Evolutionary conservation across 1,140 invertebrate species (phyloP).

Genomic region (Temnothorax longispinosus): DNA sequence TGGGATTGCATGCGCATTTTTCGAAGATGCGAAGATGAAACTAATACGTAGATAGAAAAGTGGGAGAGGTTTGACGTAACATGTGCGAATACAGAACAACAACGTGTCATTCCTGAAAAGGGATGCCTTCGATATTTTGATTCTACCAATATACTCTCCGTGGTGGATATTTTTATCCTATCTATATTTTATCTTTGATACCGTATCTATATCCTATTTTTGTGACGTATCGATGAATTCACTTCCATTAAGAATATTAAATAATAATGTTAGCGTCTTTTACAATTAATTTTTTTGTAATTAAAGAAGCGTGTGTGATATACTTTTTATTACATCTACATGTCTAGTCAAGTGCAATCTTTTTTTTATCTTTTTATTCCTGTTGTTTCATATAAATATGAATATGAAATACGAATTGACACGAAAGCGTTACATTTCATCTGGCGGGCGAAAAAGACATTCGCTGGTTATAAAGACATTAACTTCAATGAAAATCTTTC

Average conservation of each 20-base stretch:
- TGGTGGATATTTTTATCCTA: constrained; percentile 8
- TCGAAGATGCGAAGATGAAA: constrained; percentile 4
- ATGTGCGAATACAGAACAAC: constrained; percentile 24
- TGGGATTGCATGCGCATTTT: constrained; percentile 10
- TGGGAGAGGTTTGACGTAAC: constrained; percentile 20
- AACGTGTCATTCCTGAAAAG: constrained; percentile 13
- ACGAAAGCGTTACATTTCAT: constrained; percentile 5
- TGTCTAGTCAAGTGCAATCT: neutral
- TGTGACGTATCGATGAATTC: neutral
- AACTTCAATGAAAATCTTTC: constrained; percentile 3
- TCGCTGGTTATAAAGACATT: neutral
- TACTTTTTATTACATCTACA: neutral
- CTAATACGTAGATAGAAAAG: neutral
- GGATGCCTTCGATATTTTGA: constrained; percentile 47
- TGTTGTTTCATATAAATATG: neutral
- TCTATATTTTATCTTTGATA: neutral
- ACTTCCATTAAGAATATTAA: neutral
- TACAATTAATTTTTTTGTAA: neutral
- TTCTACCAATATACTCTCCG: neutral
- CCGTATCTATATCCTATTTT: neutral
- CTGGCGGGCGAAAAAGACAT: neutral
- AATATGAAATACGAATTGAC: neutral
- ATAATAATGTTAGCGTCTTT: neutral
- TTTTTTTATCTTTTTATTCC: neutral
- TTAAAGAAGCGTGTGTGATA: neutral